Conservation (phyloP, 2,888 invertebrate species). For the Oscheius sp. region DNA sequence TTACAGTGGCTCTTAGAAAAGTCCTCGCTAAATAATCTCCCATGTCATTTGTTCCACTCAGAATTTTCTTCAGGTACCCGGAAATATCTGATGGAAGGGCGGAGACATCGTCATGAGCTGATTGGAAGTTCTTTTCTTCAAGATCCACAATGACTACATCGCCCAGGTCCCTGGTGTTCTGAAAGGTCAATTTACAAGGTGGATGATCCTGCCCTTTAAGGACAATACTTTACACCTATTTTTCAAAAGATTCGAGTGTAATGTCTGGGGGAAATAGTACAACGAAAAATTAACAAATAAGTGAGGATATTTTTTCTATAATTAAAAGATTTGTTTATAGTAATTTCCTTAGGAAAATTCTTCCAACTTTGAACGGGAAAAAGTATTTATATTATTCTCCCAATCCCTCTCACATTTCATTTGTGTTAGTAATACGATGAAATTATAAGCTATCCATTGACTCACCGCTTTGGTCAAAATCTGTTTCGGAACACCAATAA, state of each 20-base stretch:
- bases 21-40: slow-evolving; percentile 93
- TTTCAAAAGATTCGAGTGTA: no score
- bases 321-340: no score
- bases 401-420: neutral
- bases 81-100: slow-evolving; percentile 80
- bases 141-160: slow-evolving; percentile 93
- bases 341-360: no score
- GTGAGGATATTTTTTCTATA: no score
- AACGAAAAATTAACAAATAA: no score
- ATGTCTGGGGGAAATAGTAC: no score
- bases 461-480: slow-evolving; percentile 76
- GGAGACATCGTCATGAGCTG: slow-evolving; percentile 89
- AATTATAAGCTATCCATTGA: no score
- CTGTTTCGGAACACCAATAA: slow-evolving; percentile 90
- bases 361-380: no score
- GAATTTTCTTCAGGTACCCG: slow-evolving; percentile 80
- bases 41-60: slow-evolving; percentile 79
- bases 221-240: neutral
- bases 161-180: slow-evolving; percentile 79
- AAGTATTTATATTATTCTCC: no score
- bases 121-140: slow-evolving; percentile 85
- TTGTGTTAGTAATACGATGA: no score
- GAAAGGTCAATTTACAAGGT: neutral
- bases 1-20: slow-evolving; percentile 88
- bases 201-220: neutral